phyloP scores from a whole-genome alignment of 2,113 vertebrate species.

The Mormoops blainvillei region DNA sequence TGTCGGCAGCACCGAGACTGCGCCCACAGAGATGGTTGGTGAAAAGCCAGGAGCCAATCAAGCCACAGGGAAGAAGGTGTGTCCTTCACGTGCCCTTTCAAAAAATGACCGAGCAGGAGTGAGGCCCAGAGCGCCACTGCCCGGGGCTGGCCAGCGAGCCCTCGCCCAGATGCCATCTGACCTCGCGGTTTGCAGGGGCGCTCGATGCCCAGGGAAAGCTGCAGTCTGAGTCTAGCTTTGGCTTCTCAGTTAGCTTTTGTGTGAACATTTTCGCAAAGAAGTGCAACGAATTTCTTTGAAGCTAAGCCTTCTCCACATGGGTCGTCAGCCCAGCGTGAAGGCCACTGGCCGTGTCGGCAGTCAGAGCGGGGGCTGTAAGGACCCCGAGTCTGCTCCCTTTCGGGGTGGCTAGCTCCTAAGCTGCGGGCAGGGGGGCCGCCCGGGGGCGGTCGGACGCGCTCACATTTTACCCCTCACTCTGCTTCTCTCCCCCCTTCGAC shows the following conservation, averaged over 20 bases:
- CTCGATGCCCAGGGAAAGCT: neutral
- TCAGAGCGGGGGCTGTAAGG: neutral
- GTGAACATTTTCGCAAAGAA: neutral
- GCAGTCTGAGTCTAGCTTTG: neutral
- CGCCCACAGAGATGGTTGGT: neutral
- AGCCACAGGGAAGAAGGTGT: neutral
- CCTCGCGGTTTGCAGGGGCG: neutral
- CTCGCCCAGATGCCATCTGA: no score
- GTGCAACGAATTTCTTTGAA: neutral
- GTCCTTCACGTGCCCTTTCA: neutral
- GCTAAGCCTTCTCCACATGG: neutral
- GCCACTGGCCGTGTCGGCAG: neutral
- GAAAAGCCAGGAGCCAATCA: neutral
- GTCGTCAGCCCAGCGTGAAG: neutral
- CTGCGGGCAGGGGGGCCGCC: neutral
- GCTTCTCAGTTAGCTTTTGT: neutral
- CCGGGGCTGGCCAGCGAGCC: accelerated
- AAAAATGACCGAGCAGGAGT: neutral
- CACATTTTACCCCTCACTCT: neutral
- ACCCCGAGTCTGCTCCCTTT: neutral
- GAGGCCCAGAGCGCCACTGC: neutral
- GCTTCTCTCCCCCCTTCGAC: neutral
- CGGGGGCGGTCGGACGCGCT: no score
- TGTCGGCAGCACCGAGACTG: no score
- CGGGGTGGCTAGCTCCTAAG: neutral